Evolutionary conservation across 1,140 invertebrate species (phyloP), one percentile per base, ranked within the genome.

Genomic region (Bombus huntii): DNA sequence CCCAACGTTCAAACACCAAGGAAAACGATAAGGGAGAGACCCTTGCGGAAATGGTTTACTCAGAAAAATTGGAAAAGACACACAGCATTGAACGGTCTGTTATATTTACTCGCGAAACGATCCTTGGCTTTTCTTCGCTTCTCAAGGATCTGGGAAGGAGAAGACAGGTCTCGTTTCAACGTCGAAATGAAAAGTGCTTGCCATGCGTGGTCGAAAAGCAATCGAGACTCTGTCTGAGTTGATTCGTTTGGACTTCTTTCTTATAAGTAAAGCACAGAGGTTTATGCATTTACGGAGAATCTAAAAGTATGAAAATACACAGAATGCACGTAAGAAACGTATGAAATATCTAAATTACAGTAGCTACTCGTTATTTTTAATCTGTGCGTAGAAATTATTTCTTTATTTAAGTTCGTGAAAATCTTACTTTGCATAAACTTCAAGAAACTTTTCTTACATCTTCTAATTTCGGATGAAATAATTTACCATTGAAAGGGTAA

Each of bases 61-160:
- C 70, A 80, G 83, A 85, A 85, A 85, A 85, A 85, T 85, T 80
- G 83, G 77, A 80, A 85, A 85, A 80, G 83, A 85, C 83, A 85
- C 83, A 73, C 76, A 80, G 83, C 83, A 71, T 85, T 78, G 83
- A 85, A 85, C 78, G 83, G 78, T 73, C 70, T 71, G 70, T 74
- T 85, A 74, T 85, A 81, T 85, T 85, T 85, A 68, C 78, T 81
- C 78, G 78, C 70, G 83, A 31, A 72, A 80, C 76, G 77, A 85
- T 73, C 83, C 77, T 85, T 57, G 83, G 44, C 53, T 85, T 74
- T 81, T 74, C 83, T 65, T 73, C 76, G 47, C 25, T 65, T n/a
- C 68, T 53, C 42, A 28, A 34, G 31, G 37, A 76, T 76, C 25
- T 25, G 25, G 5, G 1, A 28, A 10, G 25, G 31, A 18, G 25